These are phyloP conservation scores for Knipowitschia caucasica DNA, from an alignment of 2,797 vertebrate species.

Conservation along the genomic window DNA sequence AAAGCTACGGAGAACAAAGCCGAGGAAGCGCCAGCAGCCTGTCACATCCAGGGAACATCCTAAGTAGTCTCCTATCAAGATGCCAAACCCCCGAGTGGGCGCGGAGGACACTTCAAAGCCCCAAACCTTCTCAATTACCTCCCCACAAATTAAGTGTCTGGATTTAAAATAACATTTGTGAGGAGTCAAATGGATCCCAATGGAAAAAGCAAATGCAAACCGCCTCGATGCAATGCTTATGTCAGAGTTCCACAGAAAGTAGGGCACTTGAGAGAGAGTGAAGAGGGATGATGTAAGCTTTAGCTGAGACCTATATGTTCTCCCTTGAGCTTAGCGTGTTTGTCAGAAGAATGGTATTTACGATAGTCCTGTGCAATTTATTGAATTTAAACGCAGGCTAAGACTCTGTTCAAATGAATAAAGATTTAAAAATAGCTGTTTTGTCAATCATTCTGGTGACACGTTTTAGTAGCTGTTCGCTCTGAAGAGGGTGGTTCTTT, in stretches of 20 bases:
- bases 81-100: slow-evolving; percentile 28
- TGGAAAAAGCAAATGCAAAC: slow-evolving; percentile 29
- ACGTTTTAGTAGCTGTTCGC: too few species aligned
- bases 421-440: too few species aligned
- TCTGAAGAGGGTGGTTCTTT: too few species aligned
- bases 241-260: slow-evolving; percentile 46
- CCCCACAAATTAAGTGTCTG: slow-evolving; percentile 34
- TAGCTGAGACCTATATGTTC: slow-evolving; percentile 50
- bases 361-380: too few species aligned
- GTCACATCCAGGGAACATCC: slow-evolving; percentile 45
- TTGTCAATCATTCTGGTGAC: too few species aligned
- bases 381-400: too few species aligned
- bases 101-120: slow-evolving; percentile 40
- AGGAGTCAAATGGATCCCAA: slow-evolving; percentile 17
- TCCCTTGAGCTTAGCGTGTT: slow-evolving; percentile 30
- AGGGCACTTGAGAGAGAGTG: slow-evolving; percentile 51
- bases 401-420: too few species aligned
- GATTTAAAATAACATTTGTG: slow-evolving; percentile 24
- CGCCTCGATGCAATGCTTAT: slow-evolving; percentile 6
- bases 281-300: slow-evolving; percentile 53
- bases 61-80: slow-evolving; percentile 42
- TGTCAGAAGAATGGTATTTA: neutral
- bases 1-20: slow-evolving; percentile 45
- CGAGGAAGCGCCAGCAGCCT: slow-evolving; percentile 37
- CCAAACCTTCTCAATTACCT: slow-evolving; percentile 38